A percentile compares a stretch with the other conserved stretches of the same genome.
These are phyloP conservation scores for Fabriciana adippe DNA, from an alignment of 2,888 invertebrate genomes.

Conservation along the genomic window DNA sequence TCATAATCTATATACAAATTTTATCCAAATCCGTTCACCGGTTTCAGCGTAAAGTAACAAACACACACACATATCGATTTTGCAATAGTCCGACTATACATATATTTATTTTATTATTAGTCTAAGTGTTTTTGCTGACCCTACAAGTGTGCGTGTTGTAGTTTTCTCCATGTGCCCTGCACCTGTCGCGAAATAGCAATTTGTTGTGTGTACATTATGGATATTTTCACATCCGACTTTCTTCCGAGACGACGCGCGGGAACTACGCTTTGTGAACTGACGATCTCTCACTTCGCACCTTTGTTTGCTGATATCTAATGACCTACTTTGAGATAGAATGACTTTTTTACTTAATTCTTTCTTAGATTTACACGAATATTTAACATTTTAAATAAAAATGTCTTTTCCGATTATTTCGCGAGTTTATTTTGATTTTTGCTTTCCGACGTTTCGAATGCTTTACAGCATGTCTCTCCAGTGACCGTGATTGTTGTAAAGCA, in stretches of 20 bases:
- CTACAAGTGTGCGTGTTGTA: conserved; percentile 49
- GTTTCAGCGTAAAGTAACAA: no score
- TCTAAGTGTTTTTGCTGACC: conserved; percentile 45
- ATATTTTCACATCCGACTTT: conserved; percentile 81
- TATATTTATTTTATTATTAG: background rate
- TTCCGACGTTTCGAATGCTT: no score
- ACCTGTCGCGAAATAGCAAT: conserved; percentile 64
- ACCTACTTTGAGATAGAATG: conserved; percentile 7
- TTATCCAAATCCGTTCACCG: no score
- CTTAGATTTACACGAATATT: no score
- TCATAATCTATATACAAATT: no score
- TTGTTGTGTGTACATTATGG: conserved; percentile 70
- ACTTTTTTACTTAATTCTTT: background rate
- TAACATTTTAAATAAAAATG: no score
- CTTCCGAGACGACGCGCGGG: conserved; percentile 53
- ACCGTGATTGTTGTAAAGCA: no score
- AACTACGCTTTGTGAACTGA: conserved; percentile 43
- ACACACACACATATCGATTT: background rate
- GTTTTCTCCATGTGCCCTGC: conserved; percentile 59
- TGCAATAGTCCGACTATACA: background rate
- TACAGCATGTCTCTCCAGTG: no score
- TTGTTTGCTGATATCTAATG: conserved; percentile 67
- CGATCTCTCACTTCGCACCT: conserved; percentile 64
- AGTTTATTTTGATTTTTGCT: no score
- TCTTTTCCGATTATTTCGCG: no score